Percentiles rank a stretch among this genome's conserved stretches.
These are phyloP conservation scores for Campaea margaritaria DNA, from an alignment of 2,888 invertebrate species.

Conservation along the genomic window DNA sequence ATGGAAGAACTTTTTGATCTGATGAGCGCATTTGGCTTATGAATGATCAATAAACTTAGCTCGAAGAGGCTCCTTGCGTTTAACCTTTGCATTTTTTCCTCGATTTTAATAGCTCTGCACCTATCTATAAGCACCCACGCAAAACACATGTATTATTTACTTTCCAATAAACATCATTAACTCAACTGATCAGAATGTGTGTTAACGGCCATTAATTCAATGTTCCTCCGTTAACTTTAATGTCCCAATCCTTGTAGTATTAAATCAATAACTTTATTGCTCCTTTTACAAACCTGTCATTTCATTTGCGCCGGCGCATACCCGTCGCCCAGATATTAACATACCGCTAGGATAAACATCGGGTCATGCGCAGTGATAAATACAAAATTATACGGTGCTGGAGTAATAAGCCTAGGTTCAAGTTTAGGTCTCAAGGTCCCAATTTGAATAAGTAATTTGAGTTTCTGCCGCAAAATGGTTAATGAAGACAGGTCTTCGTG, in stretches of 20 bases:
- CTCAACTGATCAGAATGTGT: constrained; percentile 2
- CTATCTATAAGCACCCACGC: too few species aligned
- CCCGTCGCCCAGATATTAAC: constrained; percentile 55
- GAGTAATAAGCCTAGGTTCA: constrained; percentile 54
- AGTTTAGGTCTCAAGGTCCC: constrained; percentile 55
- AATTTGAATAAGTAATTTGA: constrained; percentile 46
- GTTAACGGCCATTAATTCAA: constrained; percentile 13
- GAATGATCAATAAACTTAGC: too few species aligned
- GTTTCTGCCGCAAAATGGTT: constrained; percentile 36
- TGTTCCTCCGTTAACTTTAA: constrained; percentile 18
- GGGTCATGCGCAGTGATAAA: constrained; percentile 62
- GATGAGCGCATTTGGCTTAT: too few species aligned
- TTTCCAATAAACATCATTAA: constrained; percentile 6
- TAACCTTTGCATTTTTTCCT: too few species aligned
- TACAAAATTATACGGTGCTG: constrained; percentile 59
- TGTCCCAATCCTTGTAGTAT: constrained; percentile 11
- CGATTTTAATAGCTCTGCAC: too few species aligned
- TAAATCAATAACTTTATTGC: constrained; percentile 23
- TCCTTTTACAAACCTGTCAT: constrained; percentile 15
- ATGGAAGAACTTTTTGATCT: too few species aligned
- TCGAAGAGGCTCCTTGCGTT: too few species aligned
- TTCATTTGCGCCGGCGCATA: constrained; percentile 34
- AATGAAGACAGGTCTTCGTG: constrained; percentile 32
- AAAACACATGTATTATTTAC: background rate
- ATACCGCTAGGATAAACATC: constrained; percentile 70